Conservation (phyloP, 2,888 invertebrate species). For the Rhyacophila evoluta region DNA sequence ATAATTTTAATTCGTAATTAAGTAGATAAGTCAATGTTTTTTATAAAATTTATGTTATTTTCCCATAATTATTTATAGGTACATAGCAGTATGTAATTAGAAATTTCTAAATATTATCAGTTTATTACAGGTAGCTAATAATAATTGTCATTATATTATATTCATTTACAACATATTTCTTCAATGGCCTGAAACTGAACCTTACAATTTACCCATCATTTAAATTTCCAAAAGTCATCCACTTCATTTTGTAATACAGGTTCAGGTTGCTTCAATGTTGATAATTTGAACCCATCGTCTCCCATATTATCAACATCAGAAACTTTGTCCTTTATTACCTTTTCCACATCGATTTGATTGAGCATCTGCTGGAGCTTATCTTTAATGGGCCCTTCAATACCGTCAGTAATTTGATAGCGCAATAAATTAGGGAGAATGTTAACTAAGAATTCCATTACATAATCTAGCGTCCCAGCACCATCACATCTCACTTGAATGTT, state of each 20-base stretch:
- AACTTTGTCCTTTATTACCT: conserved; percentile 77
- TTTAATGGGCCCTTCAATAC: conserved; percentile 82
- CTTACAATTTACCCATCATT: conserved; percentile 30
- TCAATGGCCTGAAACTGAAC: not conserved
- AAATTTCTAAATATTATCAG: not conserved
- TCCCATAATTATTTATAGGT: not conserved
- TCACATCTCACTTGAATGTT: conserved; percentile 87
- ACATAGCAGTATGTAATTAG: not conserved
- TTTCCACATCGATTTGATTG: conserved; percentile 80
- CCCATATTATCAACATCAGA: conserved; percentile 75
- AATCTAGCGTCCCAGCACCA: conserved; percentile 90
- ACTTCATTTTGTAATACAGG: conserved; percentile 59
- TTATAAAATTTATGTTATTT: no score
- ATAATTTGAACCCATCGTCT: conserved; percentile 65
- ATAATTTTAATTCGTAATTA: not conserved
- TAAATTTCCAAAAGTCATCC: conserved; percentile 68
- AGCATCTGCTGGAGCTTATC: conserved; percentile 78
- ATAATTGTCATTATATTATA: no score
- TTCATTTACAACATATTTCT: no score
- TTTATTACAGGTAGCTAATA: not conserved
- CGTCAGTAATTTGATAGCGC: conserved; percentile 89
- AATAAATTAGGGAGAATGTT: conserved; percentile 88
- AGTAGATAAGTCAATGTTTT: not conserved
- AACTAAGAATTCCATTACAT: conserved; percentile 81
- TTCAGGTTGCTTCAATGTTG: conserved; percentile 59